Evolutionary conservation across 1,140 invertebrate species (phyloP), one percentile per base, ranked within the genome.

Genomic region (Zaprionus africanus): DNA sequence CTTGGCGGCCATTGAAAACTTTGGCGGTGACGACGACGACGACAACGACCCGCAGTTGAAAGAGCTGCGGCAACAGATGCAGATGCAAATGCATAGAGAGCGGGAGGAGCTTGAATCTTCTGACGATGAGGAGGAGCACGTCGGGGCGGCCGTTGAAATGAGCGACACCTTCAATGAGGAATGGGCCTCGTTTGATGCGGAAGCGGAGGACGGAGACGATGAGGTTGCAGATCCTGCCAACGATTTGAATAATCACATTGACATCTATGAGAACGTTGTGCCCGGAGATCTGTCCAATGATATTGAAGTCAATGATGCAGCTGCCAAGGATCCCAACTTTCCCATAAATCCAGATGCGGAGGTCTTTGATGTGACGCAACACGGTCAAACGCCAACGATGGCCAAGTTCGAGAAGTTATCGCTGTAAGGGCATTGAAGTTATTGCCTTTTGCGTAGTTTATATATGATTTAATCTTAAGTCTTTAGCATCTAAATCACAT

Each of bases 251-350:
- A 92, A 92, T 56, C 71, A 88, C 19, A 92, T 92, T 54, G 91
- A 92, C 60, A 78, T 76, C 54, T 82, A 81, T 53, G 87, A 92
- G 56, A 75, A 69, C 46, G 72, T 77, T 26, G 68, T 75, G 43
- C 90, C 91, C 15, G 49, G 81, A 2, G 92, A 93, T 79, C 74
- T 93, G 17, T 92, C 90, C 51, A 92, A 93, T 76, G 93, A 93
- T 51, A 93, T 93, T 75, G 86, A 85, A 4, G 88, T 93, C 4
- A 93, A 93, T 62, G 80, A 93, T 73, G 4, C 65, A 7, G 84
- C 84, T 11, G 84, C 84, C 11, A 74, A 81, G 5, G 54, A 90
- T 68, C 78, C 80, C 0, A 64, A 84, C n/a, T 83, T 74, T 22
- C 81, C 90, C 3, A 26, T 76, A 19, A 91, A 93, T 84, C 90